Evolutionary conservation across 1,140 invertebrate genomes (phyloP), one percentile per base, ranked within the genome.

Genomic region (Pantala flavescens): DNA sequence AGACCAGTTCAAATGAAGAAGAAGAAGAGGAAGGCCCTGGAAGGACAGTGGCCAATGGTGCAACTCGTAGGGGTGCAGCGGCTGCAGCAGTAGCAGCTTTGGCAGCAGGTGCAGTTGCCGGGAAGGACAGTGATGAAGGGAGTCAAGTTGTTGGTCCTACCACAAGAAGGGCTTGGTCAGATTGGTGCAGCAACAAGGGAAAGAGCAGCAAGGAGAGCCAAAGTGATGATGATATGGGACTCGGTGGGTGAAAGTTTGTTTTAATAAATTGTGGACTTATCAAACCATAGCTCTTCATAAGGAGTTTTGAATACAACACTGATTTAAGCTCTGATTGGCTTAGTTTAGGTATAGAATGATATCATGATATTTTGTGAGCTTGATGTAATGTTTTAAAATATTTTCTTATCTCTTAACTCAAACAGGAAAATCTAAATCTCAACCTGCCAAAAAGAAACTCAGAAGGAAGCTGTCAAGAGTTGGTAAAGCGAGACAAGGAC

Each of bases 91-190:
- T 63, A 7, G 49, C 49, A 63, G 49, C 49, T 5, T 63, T 63
- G 49, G 49, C 49, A 63, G 49, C 49, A 19, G 49, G 49, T 19
- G 49, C 49, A 63, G 49, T 63, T 16, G 49, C 49, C 12, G 49
- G 49, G 16, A 63, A 21, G n/a, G 49, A 63, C 49, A 63, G 49
- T 63, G 49, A 63, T 63, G 49, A 63, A 19, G 49, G 49, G 14
- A 63, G 49, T 21, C 49, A 63, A 12, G 49, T 63, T 16, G 49
- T 63, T 63, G 49, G 49, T 63, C 88, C 89, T 5, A 91, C 90
- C 49, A 92, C 90, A 0, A 83, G 91, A 11, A 84, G 88, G 77
- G 89, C 90, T 43, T 93, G 91, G 91, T 89, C 88, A 23, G 89
- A 91, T 80, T 90, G 88, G 85, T 88, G 86, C 80, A 88, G 86